A percentile compares a stretch with the other conserved stretches of the same genome.
Conservation (phyloP, 2,797 vertebrate species). For the Darevskia nairensis region DNA sequence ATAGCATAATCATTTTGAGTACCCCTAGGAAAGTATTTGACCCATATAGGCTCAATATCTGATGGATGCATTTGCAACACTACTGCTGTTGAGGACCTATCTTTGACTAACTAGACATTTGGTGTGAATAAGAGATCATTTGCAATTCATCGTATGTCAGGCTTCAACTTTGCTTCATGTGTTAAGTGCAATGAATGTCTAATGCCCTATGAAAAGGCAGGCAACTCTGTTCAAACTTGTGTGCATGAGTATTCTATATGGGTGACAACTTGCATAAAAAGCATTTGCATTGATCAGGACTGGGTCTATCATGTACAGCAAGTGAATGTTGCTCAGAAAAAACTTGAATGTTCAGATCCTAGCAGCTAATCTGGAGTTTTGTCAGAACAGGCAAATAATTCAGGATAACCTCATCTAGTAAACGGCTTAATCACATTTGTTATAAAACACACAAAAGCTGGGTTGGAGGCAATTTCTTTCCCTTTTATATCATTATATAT, state of each 20-base stretch:
- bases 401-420: slow-evolving; percentile 43
- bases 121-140: slow-evolving; percentile 13
- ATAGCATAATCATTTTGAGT: slow-evolving; percentile 52
- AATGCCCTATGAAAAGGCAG: background rate
- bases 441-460: slow-evolving; percentile 41
- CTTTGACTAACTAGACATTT: slow-evolving; percentile 45
- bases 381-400: slow-evolving; percentile 42
- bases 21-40: slow-evolving; percentile 67
- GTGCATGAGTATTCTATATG: accelerated
- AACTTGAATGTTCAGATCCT: background rate
- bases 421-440: slow-evolving; percentile 48
- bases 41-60: slow-evolving; percentile 67
- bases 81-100: slow-evolving; percentile 47
- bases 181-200: background rate
- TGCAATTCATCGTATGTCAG: slow-evolving; percentile 1
- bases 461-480: slow-evolving; percentile 24
- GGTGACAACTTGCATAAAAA: background rate
- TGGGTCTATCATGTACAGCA: background rate
- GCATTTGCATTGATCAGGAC: accelerated
- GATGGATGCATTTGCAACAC: slow-evolving; percentile 46
- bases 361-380: slow-evolving; percentile 2
- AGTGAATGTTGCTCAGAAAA: background rate
- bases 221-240: background rate
- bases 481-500: slow-evolving; percentile 26
- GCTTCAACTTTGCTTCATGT: background rate